phyloP scores from a whole-genome alignment of 2,888 invertebrate species.

The Sesamia inferens region DNA sequence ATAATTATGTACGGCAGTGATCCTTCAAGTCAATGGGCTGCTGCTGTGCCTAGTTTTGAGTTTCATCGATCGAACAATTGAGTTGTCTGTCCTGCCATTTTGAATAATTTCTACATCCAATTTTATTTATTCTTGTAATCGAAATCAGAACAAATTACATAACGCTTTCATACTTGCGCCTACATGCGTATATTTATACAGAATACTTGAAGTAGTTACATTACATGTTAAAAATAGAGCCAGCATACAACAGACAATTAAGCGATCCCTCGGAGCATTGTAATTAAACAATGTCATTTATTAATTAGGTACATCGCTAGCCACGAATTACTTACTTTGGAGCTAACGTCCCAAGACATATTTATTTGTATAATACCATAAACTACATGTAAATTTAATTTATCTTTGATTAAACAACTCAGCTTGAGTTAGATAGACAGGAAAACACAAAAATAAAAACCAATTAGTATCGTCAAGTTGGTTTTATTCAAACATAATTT shows the following conservation, averaged over 20 bases:
- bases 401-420: slow-evolving; percentile 15
- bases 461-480: slow-evolving; percentile 4
- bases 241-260: slow-evolving; percentile 27
- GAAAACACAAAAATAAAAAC: slow-evolving; percentile 26
- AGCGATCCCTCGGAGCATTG: slow-evolving; percentile 36
- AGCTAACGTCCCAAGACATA: not conserved
- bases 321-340: slow-evolving; percentile 2
- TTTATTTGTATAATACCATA: slow-evolving; percentile 19
- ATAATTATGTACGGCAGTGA: slow-evolving; percentile 63
- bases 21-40: slow-evolving; percentile 54
- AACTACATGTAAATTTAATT: slow-evolving; percentile 10
- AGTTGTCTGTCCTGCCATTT: not conserved
- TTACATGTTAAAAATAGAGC: slow-evolving; percentile 23
- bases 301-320: slow-evolving; percentile 36
- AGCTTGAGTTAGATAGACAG: slow-evolving; percentile 11
- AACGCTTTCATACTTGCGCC: not conserved
- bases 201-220: not conserved
- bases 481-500: slow-evolving; percentile 15
- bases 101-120: not conserved
- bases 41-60: slow-evolving; percentile 15
- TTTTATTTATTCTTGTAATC: not conserved
- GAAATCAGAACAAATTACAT: not conserved
- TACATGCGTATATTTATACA: not conserved
- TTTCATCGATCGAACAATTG: slow-evolving; percentile 8
- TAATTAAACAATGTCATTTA: slow-evolving; percentile 39